Percentiles rank a stretch among this genome's conserved stretches.
These are phyloP conservation scores for Passerina amoena DNA, from an alignment of 2,113 vertebrate genomes.

Conservation along the genomic window DNA sequence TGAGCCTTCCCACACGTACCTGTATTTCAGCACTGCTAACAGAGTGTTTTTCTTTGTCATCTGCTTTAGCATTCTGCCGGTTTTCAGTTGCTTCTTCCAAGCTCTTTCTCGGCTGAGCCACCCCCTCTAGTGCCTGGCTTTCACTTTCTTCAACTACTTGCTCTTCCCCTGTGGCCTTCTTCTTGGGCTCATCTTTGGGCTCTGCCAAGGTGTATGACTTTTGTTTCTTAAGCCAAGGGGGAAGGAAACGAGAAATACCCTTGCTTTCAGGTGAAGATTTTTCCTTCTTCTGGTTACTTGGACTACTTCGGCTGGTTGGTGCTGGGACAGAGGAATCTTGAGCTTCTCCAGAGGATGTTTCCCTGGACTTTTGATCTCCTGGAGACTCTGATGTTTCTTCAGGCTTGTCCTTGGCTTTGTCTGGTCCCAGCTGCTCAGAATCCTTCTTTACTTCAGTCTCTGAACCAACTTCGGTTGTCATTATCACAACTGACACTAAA, in stretches of 20 bases:
- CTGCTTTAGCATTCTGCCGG: slow-evolving; percentile 64
- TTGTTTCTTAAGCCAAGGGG: slow-evolving; percentile 96
- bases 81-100: slow-evolving; percentile 61
- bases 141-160: slow-evolving; percentile 44
- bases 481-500: slow-evolving; percentile 80
- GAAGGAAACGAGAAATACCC: slow-evolving; percentile 92
- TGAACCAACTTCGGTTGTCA: slow-evolving; percentile 91
- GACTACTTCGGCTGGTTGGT: slow-evolving; percentile 64
- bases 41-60: slow-evolving; percentile 75
- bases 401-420: slow-evolving; percentile 61
- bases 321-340: slow-evolving; percentile 30
- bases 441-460: slow-evolving; percentile 90
- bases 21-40: slow-evolving; percentile 78
- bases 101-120: slow-evolving; percentile 68
- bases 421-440: slow-evolving; percentile 68
- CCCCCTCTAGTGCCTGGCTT: slow-evolving; percentile 25
- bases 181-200: slow-evolving; percentile 73
- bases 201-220: slow-evolving; percentile 85
- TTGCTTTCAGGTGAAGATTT: slow-evolving; percentile 81
- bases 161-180: slow-evolving; percentile 61
- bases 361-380: slow-evolving; percentile 41
- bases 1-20: slow-evolving; percentile 66
- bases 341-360: slow-evolving; percentile 38
- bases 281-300: slow-evolving; percentile 73
- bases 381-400: slow-evolving; percentile 58